Conservation (phyloP, 1,140 invertebrate genomes). For the Drosophila pachea region DNA sequence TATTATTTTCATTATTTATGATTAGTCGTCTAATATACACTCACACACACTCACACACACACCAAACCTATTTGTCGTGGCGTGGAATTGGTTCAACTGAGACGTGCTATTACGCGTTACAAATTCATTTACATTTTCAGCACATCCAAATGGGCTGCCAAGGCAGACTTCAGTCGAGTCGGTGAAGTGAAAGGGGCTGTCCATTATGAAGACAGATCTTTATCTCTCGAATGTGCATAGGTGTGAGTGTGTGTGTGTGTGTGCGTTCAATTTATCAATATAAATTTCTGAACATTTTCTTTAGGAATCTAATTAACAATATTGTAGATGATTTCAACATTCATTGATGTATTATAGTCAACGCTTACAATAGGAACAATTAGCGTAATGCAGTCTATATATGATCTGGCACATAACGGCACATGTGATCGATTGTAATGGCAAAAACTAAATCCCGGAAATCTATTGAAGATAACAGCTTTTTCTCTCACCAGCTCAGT, state of each 20-base stretch:
- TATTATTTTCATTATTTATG: slow-evolving; percentile 64
- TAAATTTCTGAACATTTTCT: no score
- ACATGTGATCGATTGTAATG: no score
- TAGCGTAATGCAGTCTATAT: no score
- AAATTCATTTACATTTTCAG: slow-evolving; percentile 39
- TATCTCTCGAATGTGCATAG: not conserved
- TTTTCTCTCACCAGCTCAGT: no score
- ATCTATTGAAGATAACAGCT: no score
- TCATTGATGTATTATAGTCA: no score
- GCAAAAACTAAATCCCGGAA: no score
- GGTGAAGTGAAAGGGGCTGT: slow-evolving; percentile 32
- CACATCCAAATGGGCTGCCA: slow-evolving; percentile 15
- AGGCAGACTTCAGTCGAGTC: slow-evolving; percentile 8
- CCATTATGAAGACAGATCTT: not conserved
- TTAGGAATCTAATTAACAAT: no score
- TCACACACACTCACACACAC: not conserved
- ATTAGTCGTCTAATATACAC: slow-evolving; percentile 42
- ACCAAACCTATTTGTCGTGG: slow-evolving; percentile 2
- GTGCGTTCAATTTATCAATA: no score
- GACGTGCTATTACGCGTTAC: slow-evolving; percentile 20
- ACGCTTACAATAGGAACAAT: no score
- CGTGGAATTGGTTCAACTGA: slow-evolving; percentile 27
- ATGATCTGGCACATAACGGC: no score
- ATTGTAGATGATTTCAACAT: no score
- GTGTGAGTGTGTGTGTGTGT: slow-evolving; percentile 3